Percentiles rank a stretch among this genome's conserved stretches.
Evolutionary conservation across 2,797 vertebrate genomes (phyloP).

Genomic region (Pseudochirops cupreus): DNA sequence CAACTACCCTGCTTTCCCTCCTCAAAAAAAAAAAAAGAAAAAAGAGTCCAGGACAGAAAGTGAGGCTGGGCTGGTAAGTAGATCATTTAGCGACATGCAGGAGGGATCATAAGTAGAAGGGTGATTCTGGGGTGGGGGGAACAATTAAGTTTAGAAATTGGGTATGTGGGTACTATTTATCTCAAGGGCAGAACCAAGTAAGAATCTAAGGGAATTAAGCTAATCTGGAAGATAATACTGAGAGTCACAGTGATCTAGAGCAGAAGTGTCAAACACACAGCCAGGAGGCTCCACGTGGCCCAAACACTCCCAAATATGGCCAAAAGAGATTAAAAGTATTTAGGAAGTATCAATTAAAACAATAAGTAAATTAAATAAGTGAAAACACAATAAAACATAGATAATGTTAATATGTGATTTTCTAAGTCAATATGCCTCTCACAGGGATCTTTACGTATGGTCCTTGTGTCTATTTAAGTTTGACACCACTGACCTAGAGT

Average conservation of each 20-base stretch:
- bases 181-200: not conserved
- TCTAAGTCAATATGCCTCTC: not conserved
- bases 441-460: not conserved
- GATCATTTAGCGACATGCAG: not conserved
- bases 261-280: not conserved
- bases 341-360: not conserved
- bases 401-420: not conserved
- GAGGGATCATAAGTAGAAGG: not conserved
- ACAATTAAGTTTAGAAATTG: not conserved
- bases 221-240: not conserved
- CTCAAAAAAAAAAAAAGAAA: too few relatives aligned
- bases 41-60: slow-evolving; percentile 34
- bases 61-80: not conserved
- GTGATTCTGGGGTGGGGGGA: not conserved
- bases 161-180: not conserved
- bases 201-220: not conserved
- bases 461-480: not conserved
- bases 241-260: not conserved
- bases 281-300: not conserved
- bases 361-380: not conserved
- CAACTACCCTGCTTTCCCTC: too few relatives aligned
- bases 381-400: not conserved
- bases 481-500: not conserved
- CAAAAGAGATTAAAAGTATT: not conserved
- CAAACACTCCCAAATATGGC: not conserved